Conservation (phyloP, 2,113 vertebrate genomes). For the Ammodytes marinus region DNA sequence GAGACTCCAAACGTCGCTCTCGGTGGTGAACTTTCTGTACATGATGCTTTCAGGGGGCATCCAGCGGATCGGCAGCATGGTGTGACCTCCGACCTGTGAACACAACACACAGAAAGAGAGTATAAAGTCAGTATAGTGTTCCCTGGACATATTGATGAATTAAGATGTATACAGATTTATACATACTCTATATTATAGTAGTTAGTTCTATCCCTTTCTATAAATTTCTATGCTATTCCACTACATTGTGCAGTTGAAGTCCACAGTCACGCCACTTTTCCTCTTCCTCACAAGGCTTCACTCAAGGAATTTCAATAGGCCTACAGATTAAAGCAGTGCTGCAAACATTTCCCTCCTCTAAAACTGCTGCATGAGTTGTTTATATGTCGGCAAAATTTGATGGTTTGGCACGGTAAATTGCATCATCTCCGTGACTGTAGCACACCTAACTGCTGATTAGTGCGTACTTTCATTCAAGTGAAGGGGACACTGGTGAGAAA, state of each 20-base stretch:
- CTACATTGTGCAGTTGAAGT: not conserved
- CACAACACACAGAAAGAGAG: constrained; percentile 27
- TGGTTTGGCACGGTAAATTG: constrained; percentile 13
- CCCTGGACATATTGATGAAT: not conserved
- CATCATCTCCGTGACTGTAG: constrained; percentile 18
- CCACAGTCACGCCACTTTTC: constrained; percentile 12
- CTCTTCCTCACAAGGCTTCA: constrained; percentile 15
- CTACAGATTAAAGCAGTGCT: constrained; percentile 24
- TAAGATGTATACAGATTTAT: not conserved
- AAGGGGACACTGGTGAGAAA: not conserved
- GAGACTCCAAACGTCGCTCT: constrained; percentile 99
- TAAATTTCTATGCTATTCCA: constrained; percentile 28
- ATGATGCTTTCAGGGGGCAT: constrained; percentile 99
- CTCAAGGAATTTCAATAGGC: constrained; percentile 30
- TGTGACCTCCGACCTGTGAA: constrained; percentile 95
- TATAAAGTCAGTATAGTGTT: constrained; percentile 12
- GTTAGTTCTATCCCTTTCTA: not conserved
- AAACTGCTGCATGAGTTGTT: constrained; percentile 32
- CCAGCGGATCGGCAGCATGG: constrained; percentile 99
- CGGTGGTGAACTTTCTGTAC: constrained; percentile 99
- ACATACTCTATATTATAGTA: not conserved
- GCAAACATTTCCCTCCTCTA: constrained; percentile 35
- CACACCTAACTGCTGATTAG: constrained; percentile 16
- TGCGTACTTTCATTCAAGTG: constrained; percentile 2
- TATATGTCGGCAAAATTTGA: not conserved